These are phyloP conservation scores for Aurelia sp. DNA, from an alignment of 30 jellyfish, hydroid and myxozoan genomes.

Conservation along the genomic window DNA sequence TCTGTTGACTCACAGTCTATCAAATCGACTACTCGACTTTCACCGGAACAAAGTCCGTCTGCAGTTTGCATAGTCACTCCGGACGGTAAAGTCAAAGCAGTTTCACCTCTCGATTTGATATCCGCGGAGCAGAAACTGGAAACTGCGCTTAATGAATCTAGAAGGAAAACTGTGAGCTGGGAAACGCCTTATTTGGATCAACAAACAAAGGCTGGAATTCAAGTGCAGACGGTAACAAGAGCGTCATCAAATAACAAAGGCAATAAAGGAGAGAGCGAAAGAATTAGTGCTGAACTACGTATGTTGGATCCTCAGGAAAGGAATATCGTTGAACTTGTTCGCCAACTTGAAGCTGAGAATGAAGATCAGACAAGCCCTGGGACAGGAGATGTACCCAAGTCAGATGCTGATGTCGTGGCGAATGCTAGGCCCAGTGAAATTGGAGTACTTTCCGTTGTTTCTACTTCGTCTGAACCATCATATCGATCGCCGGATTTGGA, in stretches of 20 bases:
- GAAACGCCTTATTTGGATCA: background rate
- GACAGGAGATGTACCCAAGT: background rate
- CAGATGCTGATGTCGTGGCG: background rate
- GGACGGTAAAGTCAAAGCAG: conserved; percentile 67
- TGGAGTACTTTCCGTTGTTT: background rate
- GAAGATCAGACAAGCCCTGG: background rate
- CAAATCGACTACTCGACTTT: background rate
- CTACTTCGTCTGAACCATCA: background rate
- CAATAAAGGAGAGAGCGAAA: conserved; percentile 16
- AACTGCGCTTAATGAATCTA: no score
- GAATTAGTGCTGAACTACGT: conserved; percentile 51
- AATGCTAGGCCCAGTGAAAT: background rate
- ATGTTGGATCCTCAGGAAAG: conserved; percentile 68
- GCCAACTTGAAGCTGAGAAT: conserved; percentile 54
- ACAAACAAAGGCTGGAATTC: background rate
- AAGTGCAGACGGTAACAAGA: background rate
- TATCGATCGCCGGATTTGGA: conserved; percentile 49
- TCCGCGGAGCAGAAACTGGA: background rate
- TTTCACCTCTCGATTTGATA: conserved; percentile 40
- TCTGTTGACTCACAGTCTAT: background rate
- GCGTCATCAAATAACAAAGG: background rate
- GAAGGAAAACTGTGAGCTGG: background rate
- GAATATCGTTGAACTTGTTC: conserved; percentile 53
- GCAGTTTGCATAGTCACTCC: conserved; percentile 59
- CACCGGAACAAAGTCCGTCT: conserved; percentile 24